phyloP scores from a whole-genome alignment of 1,140 invertebrate species.

The Eriocheir sinensis region DNA sequence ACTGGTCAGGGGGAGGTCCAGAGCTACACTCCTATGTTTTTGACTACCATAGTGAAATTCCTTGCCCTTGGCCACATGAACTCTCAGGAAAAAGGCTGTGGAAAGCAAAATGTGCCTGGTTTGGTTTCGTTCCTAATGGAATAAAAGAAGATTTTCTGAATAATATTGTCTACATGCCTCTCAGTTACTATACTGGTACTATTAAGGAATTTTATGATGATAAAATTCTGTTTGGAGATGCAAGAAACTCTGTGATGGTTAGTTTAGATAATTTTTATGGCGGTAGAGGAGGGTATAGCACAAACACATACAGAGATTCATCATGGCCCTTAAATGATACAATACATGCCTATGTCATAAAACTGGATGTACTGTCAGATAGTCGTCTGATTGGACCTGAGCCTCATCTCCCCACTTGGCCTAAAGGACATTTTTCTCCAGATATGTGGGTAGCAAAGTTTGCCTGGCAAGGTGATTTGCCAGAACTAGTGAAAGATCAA shows the following conservation, averaged over 20 bases:
- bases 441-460: slow-evolving; percentile 65
- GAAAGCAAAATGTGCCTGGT: slow-evolving; percentile 58
- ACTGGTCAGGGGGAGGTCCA: background rate
- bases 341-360: slow-evolving; percentile 60
- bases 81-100: slow-evolving; percentile 52
- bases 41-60: slow-evolving; percentile 31
- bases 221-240: slow-evolving; percentile 62
- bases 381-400: slow-evolving; percentile 31
- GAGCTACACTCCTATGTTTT: slow-evolving; percentile 47
- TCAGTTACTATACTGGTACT: slow-evolving; percentile 64
- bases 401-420: slow-evolving; percentile 59
- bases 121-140: slow-evolving; percentile 33
- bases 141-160: background rate
- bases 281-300: slow-evolving; percentile 19
- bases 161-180: slow-evolving; percentile 56
- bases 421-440: slow-evolving; percentile 32
- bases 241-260: slow-evolving; percentile 63
- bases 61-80: slow-evolving; percentile 13
- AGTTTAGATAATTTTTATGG: slow-evolving; percentile 50
- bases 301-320: background rate
- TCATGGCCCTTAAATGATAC: background rate
- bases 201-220: slow-evolving; percentile 28
- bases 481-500: slow-evolving; percentile 32
- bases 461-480: slow-evolving; percentile 62
- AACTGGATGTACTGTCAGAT: slow-evolving; percentile 48